These are phyloP conservation scores for Mastacembelus armatus DNA, from an alignment of 2,797 vertebrate species.

Conservation along the genomic window DNA sequence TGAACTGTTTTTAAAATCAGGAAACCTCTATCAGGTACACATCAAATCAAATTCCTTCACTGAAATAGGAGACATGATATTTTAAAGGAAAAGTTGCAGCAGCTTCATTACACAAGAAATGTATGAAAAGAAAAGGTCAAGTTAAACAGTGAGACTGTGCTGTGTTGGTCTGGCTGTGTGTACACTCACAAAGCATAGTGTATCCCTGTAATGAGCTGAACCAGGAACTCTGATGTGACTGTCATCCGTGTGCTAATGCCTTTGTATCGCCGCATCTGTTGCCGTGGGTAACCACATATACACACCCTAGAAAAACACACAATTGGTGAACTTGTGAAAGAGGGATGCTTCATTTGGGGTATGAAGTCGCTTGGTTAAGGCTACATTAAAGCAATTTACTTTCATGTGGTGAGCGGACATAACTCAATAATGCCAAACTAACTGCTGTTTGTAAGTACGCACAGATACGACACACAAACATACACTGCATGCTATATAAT, in stretches of 20 bases:
- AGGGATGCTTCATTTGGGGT: slow-evolving; percentile 8
- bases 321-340: slow-evolving; percentile 17
- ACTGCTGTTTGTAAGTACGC: not conserved
- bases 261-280: slow-evolving; percentile 94
- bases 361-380: slow-evolving; percentile 17
- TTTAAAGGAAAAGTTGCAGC: too few relatives aligned
- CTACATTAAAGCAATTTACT: slow-evolving; percentile 30
- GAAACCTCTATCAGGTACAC: too few relatives aligned
- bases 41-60: too few relatives aligned
- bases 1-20: too few relatives aligned
- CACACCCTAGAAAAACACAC: slow-evolving; percentile 86
- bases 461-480: not conserved
- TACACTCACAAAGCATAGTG: slow-evolving; percentile 96
- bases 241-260: slow-evolving; percentile 91
- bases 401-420: slow-evolving; percentile 13
- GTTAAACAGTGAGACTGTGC: not conserved
- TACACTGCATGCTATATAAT: not conserved
- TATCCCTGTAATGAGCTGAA: slow-evolving; percentile 97
- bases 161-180: not conserved
- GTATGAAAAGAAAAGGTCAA: not conserved
- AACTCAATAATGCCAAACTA: not conserved
- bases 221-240: slow-evolving; percentile 96
- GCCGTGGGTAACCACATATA: slow-evolving; percentile 96
- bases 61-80: too few relatives aligned
- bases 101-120: too few relatives aligned